A percentile compares a stretch with the other conserved stretches of the same genome.
These are phyloP conservation scores for Sipha maydis DNA, from an alignment of 2,888 invertebrate genomes.

Conservation along the genomic window DNA sequence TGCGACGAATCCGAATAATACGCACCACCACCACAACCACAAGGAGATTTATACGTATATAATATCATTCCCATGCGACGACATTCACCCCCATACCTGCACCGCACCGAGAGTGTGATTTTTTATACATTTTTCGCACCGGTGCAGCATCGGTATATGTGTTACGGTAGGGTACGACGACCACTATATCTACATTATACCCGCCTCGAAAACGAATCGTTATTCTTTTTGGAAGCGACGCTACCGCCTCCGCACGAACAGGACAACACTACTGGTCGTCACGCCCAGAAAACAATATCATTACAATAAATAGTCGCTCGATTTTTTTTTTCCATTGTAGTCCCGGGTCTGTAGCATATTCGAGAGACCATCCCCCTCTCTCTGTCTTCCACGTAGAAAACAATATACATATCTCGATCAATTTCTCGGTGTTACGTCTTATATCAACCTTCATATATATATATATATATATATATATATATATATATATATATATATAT, in stretches of 20 bases:
- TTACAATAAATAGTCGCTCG: background rate
- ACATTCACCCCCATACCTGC: background rate
- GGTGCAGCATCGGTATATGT: background rate
- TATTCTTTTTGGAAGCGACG: background rate
- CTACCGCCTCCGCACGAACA: background rate
- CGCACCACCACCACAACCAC: background rate
- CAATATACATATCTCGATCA: no score
- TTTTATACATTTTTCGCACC: background rate
- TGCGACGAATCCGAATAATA: background rate
- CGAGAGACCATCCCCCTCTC: no score
- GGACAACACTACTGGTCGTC: background rate
- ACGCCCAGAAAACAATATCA: background rate
- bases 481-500: no score
- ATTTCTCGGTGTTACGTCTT: no score
- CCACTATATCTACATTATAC: background rate
- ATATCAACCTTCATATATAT: no score
- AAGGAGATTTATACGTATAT: background rate
- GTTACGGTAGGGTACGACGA: background rate
- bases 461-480: no score
- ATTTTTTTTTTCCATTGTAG: background rate
- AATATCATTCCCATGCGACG: background rate
- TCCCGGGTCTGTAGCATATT: background rate
- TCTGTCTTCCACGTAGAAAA: no score
- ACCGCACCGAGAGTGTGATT: background rate
- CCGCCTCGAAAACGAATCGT: conserved; percentile 1